Evolutionary conservation across 2,797 vertebrate species (phyloP).

Genomic region (Gymnopithys bicolor): DNA sequence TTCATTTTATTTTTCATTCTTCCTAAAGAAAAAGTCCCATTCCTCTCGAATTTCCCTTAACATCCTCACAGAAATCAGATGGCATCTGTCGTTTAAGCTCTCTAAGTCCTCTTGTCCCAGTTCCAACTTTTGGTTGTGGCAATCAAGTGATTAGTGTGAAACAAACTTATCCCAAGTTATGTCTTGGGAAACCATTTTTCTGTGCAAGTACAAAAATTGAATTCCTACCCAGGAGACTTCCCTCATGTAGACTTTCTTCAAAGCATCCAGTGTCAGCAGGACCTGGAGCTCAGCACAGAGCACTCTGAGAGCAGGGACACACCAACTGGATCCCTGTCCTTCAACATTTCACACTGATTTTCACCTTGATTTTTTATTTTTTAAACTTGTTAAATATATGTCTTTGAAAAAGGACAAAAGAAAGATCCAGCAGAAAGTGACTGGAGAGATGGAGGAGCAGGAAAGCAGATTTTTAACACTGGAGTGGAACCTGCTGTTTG

Average conservation of each 20-base stretch:
- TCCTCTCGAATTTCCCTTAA: background rate
- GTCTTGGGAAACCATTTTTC: background rate
- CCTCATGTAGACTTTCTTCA: background rate
- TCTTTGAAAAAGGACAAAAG: background rate
- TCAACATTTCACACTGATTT: accelerated
- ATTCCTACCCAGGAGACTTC: background rate
- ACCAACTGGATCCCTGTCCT: accelerated
- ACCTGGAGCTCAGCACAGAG: too few species aligned
- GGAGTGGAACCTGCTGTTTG: background rate
- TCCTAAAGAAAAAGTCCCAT: background rate
- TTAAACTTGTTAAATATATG: background rate
- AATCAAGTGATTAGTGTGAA: background rate
- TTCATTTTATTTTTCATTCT: background rate
- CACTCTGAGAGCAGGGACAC: background rate
- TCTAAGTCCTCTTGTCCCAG: background rate
- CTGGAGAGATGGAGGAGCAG: background rate
- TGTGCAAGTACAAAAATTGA: background rate
- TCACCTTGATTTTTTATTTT: background rate
- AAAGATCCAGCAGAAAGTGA: background rate
- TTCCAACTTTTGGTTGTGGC: background rate
- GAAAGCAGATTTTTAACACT: background rate
- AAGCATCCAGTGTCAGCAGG: background rate
- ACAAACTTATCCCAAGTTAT: background rate
- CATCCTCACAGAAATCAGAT: background rate
- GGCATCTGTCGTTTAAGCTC: background rate